Evolutionary conservation across 2,797 vertebrate genomes (phyloP).

Genomic region (Mormyrus proboscirostris): DNA sequence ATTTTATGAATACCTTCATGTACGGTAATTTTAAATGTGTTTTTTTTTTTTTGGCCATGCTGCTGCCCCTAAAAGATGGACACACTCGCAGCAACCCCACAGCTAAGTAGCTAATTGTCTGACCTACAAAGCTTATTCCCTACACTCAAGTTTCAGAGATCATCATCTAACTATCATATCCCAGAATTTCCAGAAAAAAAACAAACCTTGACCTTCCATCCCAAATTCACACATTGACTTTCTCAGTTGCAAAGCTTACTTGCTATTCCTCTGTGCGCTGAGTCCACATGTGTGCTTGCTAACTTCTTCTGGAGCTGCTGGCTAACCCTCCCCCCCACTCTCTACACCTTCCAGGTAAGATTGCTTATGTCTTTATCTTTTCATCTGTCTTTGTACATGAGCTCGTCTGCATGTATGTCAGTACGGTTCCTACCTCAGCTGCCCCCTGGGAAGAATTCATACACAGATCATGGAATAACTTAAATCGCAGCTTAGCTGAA

Average conservation of each 20-base stretch:
- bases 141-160: not conserved
- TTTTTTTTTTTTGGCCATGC: not conserved
- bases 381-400: not conserved
- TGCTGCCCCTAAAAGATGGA: not conserved
- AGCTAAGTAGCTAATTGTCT: not conserved
- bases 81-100: not conserved
- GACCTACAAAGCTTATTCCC: not conserved
- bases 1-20: not conserved
- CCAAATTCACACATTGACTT: not conserved
- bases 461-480: not conserved
- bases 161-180: not conserved
- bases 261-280: not conserved
- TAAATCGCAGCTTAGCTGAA: not conserved
- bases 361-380: not conserved
- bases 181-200: not conserved
- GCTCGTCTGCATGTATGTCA: not conserved
- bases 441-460: not conserved
- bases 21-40: not conserved
- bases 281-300: not conserved
- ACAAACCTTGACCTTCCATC: not conserved
- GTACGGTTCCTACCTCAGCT: not conserved
- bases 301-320: conserved; percentile 3
- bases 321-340: not conserved
- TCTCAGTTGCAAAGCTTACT: not conserved
- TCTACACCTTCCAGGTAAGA: conserved; percentile 20